phyloP scores from a whole-genome alignment of 2,797 vertebrate species.

The Stomatorhinus walkeri region DNA sequence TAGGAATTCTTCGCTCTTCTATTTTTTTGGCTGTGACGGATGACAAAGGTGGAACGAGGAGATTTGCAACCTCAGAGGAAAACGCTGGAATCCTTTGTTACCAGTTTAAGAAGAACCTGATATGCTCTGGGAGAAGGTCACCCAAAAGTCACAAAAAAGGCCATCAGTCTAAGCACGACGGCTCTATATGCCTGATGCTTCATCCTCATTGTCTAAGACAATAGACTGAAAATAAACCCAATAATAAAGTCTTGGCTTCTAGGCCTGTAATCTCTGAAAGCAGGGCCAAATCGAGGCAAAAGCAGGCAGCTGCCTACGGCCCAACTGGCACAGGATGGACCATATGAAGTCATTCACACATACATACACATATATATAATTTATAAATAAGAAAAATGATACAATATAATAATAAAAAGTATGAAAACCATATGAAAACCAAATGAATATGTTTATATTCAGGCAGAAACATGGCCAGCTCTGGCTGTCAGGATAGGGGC shows the following conservation, averaged over 20 bases:
- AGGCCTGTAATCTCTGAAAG: not conserved
- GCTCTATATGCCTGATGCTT: not conserved
- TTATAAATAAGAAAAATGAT: not conserved
- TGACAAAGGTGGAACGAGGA: not conserved
- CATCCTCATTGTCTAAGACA: not conserved
- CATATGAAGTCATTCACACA: not conserved
- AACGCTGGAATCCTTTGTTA: not conserved
- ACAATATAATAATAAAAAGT: not conserved
- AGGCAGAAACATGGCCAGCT: not conserved
- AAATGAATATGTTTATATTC: not conserved
- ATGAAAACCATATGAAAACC: not conserved
- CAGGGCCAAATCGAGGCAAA: not conserved
- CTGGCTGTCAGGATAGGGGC: not conserved
- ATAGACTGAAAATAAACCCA: not conserved
- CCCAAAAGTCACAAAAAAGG: not conserved
- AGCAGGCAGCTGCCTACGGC: not conserved
- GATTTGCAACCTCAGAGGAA: not conserved
- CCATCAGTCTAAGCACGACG: not conserved
- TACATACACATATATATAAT: not conserved
- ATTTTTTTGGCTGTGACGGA: not conserved
- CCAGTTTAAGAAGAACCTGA: not conserved
- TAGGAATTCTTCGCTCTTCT: not conserved
- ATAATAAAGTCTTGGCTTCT: conserved; percentile 1
- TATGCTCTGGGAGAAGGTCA: not conserved
- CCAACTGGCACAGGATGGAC: not conserved